Conservation (phyloP, 2,113 vertebrate genomes). For the Gymnobelideus leadbeateri region DNA sequence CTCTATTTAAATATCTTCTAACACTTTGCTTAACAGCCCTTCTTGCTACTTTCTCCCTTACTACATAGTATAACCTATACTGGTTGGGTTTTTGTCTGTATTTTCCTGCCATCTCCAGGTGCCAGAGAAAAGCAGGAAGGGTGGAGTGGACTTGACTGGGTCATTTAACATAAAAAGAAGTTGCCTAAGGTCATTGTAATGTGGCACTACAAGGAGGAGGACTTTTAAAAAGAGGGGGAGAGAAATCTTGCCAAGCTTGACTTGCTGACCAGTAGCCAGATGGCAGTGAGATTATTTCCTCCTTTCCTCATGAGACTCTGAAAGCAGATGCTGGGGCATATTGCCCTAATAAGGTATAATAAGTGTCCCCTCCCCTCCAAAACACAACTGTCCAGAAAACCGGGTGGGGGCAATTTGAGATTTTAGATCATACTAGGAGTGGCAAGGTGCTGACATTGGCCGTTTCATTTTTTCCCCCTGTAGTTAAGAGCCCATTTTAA, state of each 20-base stretch:
- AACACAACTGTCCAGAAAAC: not conserved
- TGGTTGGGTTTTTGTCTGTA: not conserved
- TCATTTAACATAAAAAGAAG: conserved; percentile 3
- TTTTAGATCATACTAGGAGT: not conserved
- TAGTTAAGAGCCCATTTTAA: not conserved
- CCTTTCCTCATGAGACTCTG: not conserved
- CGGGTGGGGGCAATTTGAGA: not conserved
- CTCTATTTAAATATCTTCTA: not conserved
- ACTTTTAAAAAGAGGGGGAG: not conserved
- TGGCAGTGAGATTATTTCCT: not conserved
- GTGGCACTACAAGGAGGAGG: not conserved
- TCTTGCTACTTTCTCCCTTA: not conserved
- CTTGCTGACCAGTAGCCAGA: conserved; percentile 7
- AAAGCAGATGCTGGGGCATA: conserved; percentile 1
- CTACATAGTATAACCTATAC: not conserved
- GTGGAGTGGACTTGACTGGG: not conserved
- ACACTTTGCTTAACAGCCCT: not conserved
- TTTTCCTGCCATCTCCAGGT: conserved; percentile 8
- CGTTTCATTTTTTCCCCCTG: not conserved
- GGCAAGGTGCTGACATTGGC: not conserved
- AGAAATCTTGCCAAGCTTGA: not conserved
- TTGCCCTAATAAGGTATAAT: conserved; percentile 3
- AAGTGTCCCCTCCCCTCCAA: not conserved
- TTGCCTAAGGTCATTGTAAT: conserved; percentile 2
- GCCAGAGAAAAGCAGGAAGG: conserved; percentile 1